Evolutionary conservation across 2,113 vertebrate species (phyloP).

Genomic region (Dunckerocampus dactyliophorus): DNA sequence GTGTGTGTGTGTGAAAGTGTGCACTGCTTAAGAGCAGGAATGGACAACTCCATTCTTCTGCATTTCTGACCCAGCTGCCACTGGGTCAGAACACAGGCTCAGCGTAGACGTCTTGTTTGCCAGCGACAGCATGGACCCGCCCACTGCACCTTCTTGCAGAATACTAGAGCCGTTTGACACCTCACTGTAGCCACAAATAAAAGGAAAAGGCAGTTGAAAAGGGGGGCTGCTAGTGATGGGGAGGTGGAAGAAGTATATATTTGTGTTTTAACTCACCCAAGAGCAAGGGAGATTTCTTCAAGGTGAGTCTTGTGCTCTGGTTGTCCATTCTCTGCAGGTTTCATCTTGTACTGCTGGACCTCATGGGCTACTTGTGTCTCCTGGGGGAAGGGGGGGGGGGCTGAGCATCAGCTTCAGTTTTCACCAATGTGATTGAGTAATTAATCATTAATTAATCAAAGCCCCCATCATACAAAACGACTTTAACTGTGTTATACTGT

Average conservation of each 20-base stretch:
- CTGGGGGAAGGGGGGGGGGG: conserved; percentile 59
- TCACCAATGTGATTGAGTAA: neutral
- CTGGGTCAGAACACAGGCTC: conserved; percentile 82
- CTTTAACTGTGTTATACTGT: too few species aligned
- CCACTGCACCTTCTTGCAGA: conserved; percentile 78
- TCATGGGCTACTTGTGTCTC: conserved; percentile 88
- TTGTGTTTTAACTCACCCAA: conserved; percentile 74
- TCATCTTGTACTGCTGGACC: conserved; percentile 89
- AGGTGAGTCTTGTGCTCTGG: conserved; percentile 82
- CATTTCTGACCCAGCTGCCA: conserved; percentile 75
- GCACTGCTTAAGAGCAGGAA: conserved; percentile 77
- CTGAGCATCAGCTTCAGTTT: neutral
- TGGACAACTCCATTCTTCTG: conserved; percentile 83
- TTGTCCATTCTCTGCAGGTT: conserved; percentile 90
- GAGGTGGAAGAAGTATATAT: neutral
- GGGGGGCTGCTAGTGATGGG: neutral
- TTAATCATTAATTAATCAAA: too few species aligned
- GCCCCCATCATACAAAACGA: too few species aligned
- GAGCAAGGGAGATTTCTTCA: conserved; percentile 84
- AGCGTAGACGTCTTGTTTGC: conserved; percentile 84
- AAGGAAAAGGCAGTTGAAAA: conserved; percentile 3
- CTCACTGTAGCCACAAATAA: conserved; percentile 70
- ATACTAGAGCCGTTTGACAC: conserved; percentile 87
- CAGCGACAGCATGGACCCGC: conserved; percentile 79
- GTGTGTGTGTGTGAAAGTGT: conserved; percentile 26